Conservation (phyloP, 1,140 invertebrate species). For the Hydropsyche tenuis region DNA sequence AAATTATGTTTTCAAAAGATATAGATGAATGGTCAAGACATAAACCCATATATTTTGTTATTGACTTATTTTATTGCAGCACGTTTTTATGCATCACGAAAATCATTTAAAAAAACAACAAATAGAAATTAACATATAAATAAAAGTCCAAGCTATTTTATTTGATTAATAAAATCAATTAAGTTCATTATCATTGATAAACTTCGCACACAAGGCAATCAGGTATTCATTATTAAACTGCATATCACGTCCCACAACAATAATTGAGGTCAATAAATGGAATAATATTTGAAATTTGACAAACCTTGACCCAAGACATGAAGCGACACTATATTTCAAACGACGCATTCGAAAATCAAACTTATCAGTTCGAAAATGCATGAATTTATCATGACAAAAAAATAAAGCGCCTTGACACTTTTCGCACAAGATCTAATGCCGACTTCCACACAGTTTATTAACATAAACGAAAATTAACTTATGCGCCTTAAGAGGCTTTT, state of each 20-base stretch:
- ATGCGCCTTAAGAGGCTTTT: background rate
- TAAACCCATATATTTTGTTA: background rate
- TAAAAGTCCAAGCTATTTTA: no score
- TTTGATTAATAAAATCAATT: no score
- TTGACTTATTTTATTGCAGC: no score
- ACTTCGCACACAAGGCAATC: conserved; percentile 1
- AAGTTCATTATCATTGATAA: no score
- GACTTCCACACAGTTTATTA: background rate
- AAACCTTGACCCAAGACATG: background rate
- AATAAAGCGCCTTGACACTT: conserved; percentile 10
- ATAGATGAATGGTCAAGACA: background rate
- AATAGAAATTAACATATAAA: no score
- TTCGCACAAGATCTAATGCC: background rate
- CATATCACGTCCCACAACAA: background rate
- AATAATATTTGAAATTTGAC: conserved; percentile 11
- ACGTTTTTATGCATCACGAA: no score
- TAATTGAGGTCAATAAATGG: conserved; percentile 12
- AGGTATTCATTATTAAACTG: background rate
- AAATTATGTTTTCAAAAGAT: no score
- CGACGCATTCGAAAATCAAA: background rate
- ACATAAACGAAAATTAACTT: background rate
- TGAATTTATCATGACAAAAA: conserved; percentile 1
- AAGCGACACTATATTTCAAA: background rate
- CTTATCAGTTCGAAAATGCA: background rate
- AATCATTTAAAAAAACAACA: no score